Evolutionary conservation across 1,140 invertebrate species (phyloP).

Genomic region (Eupeodes corollae): DNA sequence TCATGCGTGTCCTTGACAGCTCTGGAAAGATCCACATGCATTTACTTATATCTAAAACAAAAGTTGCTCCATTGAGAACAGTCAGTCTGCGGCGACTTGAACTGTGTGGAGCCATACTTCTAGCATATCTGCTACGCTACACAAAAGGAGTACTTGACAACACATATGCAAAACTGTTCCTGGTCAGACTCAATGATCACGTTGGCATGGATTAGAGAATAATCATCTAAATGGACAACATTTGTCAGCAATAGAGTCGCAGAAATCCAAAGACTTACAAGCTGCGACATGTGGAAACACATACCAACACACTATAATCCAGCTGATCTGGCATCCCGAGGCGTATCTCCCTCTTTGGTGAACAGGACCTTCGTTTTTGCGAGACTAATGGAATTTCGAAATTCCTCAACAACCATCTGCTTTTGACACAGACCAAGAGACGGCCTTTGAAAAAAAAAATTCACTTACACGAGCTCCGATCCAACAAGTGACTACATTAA

Average conservation of each 20-base stretch:
- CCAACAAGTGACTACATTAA: no score
- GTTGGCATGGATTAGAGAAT: no score
- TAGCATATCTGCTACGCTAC: no score
- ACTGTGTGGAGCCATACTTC: constrained; percentile 31
- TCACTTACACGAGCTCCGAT: no score
- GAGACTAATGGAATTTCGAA: neutral
- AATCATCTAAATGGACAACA: no score
- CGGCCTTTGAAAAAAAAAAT: neutral
- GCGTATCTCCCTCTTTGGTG: constrained; percentile 1
- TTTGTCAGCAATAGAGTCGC: no score
- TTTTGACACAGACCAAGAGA: neutral
- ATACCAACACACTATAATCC: constrained; percentile 7
- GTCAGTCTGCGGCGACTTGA: constrained; percentile 26
- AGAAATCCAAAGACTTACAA: no score
- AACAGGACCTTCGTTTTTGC: neutral
- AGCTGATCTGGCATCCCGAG: no score
- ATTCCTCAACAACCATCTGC: neutral
- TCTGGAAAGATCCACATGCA: constrained; percentile 4
- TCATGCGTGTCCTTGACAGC: constrained; percentile 16
- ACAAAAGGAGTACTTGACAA: no score
- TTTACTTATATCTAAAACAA: constrained; percentile 22
- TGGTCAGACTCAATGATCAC: no score
- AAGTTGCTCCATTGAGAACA: constrained; percentile 24
- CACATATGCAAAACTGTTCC: no score
- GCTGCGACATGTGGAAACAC: no score